Conservation (phyloP, 2,888 invertebrate genomes). For the Dastarcus helophoroides region DNA sequence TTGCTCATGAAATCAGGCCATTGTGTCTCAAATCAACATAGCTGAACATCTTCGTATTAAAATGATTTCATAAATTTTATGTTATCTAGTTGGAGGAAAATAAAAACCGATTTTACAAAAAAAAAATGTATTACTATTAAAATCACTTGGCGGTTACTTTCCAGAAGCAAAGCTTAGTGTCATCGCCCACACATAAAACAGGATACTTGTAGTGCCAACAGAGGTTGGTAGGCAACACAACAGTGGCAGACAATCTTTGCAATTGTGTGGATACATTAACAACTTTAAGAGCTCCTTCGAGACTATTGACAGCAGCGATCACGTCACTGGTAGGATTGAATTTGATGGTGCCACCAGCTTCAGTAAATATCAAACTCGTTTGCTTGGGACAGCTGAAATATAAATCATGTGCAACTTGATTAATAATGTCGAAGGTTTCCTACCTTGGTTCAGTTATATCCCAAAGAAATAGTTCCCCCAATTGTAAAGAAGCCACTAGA, state of each 20-base stretch:
- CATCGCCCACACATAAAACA: conserved; percentile 47
- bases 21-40: no score
- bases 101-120: no score
- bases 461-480: conserved; percentile 57
- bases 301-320: conserved; percentile 54
- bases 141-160: conserved; percentile 28
- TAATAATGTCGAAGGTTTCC: conserved; percentile 11
- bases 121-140: conserved; percentile 1
- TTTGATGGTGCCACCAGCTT: conserved; percentile 49
- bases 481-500: conserved; percentile 51
- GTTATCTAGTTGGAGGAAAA: no score
- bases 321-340: conserved; percentile 54
- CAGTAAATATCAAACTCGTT: conserved; percentile 47
- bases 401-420: conserved; percentile 5
- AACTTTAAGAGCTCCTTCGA: conserved; percentile 55
- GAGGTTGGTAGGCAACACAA: conserved; percentile 47
- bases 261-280: conserved; percentile 46
- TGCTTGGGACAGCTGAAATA: conserved; percentile 47
- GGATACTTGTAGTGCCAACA: conserved; percentile 53
- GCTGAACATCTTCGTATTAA: no score
- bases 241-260: conserved; percentile 41
- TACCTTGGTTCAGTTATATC: conserved; percentile 56
- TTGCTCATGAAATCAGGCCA: no score
- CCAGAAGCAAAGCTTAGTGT: conserved; percentile 51
- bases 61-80: no score